These are phyloP conservation scores for Gnathonemus echidnorhynchus DNA, from an alignment of 2,113 vertebrate species.

Conservation along the genomic window DNA sequence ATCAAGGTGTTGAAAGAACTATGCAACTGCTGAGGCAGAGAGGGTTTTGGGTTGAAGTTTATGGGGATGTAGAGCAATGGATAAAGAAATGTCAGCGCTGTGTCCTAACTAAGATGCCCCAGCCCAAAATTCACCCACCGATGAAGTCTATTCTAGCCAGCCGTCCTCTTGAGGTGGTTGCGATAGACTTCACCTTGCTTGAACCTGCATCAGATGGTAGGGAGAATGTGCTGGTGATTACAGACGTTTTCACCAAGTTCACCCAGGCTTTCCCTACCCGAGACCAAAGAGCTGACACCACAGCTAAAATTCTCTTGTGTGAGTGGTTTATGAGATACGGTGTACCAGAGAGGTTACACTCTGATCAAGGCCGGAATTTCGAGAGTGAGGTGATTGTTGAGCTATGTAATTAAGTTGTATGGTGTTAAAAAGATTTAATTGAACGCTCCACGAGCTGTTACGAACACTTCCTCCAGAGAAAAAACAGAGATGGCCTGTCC, in stretches of 20 bases:
- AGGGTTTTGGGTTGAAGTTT: no score
- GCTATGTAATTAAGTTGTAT: slow-evolving; percentile 8
- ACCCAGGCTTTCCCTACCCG: background rate
- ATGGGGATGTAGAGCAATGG: background rate
- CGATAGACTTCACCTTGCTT: no score
- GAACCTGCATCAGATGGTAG: background rate
- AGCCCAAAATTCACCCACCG: background rate
- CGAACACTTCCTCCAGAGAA: background rate
- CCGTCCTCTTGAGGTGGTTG: background rate
- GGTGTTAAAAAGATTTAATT: slow-evolving; percentile 4
- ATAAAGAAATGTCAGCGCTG: background rate
- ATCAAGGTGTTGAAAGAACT: background rate
- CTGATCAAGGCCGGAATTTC: slow-evolving; percentile 4
- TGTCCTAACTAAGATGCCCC: background rate
- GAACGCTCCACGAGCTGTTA: background rate
- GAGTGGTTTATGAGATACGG: slow-evolving; percentile 19
- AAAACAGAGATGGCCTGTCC: background rate
- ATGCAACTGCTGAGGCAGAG: background rate
- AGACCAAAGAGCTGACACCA: slow-evolving; percentile 11
- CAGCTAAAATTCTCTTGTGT: background rate
- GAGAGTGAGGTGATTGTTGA: slow-evolving; percentile 1
- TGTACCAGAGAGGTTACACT: slow-evolving; percentile 4
- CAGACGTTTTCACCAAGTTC: slow-evolving; percentile 18
- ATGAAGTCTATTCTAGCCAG: background rate
- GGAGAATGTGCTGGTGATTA: slow-evolving; percentile 8